Evolutionary conservation across 2,888 invertebrate genomes (phyloP).

Genomic region (Orchesellides sinensis): DNA sequence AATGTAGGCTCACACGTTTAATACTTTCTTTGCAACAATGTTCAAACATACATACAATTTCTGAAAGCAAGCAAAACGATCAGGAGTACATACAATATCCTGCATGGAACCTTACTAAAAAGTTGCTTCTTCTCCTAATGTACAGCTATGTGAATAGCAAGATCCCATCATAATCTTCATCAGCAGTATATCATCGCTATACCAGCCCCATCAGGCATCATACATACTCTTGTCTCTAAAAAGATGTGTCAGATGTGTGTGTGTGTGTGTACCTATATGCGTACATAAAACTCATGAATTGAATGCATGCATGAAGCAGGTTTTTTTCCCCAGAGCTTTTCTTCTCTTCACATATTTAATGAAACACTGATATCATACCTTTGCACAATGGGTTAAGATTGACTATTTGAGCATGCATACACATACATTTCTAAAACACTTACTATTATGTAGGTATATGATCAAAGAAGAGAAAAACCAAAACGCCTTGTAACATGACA

Average conservation of each 20-base stretch:
- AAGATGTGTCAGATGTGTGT: constrained; percentile 19
- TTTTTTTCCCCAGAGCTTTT: constrained; percentile 11
- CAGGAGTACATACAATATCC: background rate
- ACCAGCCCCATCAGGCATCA: background rate
- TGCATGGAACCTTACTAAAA: background rate
- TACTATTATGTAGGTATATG: background rate
- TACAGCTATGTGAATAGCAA: constrained; percentile 25
- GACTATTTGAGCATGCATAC: background rate
- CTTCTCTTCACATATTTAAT: background rate
- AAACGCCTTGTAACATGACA: background rate
- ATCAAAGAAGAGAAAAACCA: background rate
- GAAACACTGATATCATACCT: background rate
- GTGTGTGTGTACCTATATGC: constrained; percentile 6
- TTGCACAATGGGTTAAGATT: background rate
- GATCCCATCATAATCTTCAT: constrained; percentile 30
- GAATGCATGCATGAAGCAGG: constrained; percentile 36
- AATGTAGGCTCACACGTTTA: too few relatives aligned
- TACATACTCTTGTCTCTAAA: constrained; percentile 4
- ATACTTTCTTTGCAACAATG: too few relatives aligned
- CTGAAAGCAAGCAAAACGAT: background rate
- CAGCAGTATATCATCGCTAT: background rate
- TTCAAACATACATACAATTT: background rate
- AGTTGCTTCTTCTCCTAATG: constrained; percentile 8
- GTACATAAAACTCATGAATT: constrained; percentile 40
- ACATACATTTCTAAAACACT: background rate